Percentiles rank a stretch among this genome's conserved stretches.
These are phyloP conservation scores for Mastacembelus armatus DNA, from an alignment of 2,797 vertebrate species.

Conservation along the genomic window DNA sequence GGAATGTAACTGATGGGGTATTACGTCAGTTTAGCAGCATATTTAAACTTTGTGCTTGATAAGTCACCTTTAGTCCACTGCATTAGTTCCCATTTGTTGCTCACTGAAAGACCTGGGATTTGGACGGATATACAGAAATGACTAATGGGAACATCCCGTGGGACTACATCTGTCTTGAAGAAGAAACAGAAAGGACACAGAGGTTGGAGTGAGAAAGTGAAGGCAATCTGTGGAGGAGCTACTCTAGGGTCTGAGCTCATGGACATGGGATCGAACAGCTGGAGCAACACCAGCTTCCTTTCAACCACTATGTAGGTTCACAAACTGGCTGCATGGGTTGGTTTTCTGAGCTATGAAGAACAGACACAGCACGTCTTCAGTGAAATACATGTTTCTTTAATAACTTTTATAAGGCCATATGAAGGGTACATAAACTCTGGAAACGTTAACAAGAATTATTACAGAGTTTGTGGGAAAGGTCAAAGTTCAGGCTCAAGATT, in stretches of 20 bases:
- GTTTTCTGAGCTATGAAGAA: not conserved
- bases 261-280: conserved; percentile 49
- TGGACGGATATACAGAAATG: not conserved
- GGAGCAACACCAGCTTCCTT: conserved; percentile 31
- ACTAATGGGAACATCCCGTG: conserved; percentile 37
- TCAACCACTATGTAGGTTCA: not conserved
- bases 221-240: conserved; percentile 5
- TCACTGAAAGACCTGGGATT: conserved; percentile 23
- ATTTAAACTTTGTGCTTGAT: not conserved
- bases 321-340: not conserved
- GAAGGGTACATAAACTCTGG: not conserved
- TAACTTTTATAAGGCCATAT: conserved; percentile 29
- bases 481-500: conserved; percentile 11
- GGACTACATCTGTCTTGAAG: conserved; percentile 55
- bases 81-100: conserved; percentile 9
- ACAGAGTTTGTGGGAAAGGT: not conserved
- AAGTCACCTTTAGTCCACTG: conserved; percentile 29
- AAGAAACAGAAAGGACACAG: conserved; percentile 36
- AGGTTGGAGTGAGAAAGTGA: conserved; percentile 23
- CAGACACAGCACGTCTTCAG: conserved; percentile 1
- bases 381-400: conserved; percentile 20
- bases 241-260: conserved; percentile 37
- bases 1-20: too few species aligned
- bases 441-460: conserved; percentile 3
- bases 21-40: not conserved